Percentiles rank a stretch among this genome's conserved stretches.
Conservation (phyloP, 1,140 invertebrate species). For the Drosophila mojavensis region DNA sequence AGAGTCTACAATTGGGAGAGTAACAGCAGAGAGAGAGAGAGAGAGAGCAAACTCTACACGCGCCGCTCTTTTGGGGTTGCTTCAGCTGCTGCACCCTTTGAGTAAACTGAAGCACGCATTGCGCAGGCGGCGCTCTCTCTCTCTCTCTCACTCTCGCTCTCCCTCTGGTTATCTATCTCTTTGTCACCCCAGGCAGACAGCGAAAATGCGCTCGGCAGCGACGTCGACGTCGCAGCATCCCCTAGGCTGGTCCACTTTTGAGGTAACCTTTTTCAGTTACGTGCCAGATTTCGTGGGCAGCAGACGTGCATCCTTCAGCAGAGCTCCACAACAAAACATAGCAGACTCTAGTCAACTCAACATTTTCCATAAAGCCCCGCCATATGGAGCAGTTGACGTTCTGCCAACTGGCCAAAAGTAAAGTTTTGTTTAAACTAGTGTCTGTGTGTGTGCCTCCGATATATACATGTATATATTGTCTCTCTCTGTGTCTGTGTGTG, state of each 20-base stretch:
- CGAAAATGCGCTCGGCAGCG: slow-evolving; percentile 38
- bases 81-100: slow-evolving; percentile 64
- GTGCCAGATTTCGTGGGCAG: slow-evolving; percentile 62
- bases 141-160: slow-evolving; percentile 2
- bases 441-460: slow-evolving; percentile 5
- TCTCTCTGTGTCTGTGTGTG: slow-evolving; percentile 13
- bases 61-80: slow-evolving; percentile 36
- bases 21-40: background rate
- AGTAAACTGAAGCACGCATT: slow-evolving; percentile 17
- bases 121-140: slow-evolving; percentile 53
- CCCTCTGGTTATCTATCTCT: slow-evolving; percentile 6
- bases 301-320: slow-evolving; percentile 53
- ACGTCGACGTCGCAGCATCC: slow-evolving; percentile 62
- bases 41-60: slow-evolving; percentile 31
- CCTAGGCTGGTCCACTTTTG: slow-evolving; percentile 51
- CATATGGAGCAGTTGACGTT: slow-evolving; percentile 63
- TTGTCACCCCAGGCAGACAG: slow-evolving; percentile 35
- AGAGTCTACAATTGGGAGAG: slow-evolving; percentile 13
- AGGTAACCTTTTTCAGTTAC: slow-evolving; percentile 63
- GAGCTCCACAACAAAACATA: background rate
- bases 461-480: slow-evolving; percentile 8
- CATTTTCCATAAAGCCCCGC: slow-evolving; percentile 33
- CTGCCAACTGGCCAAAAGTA: slow-evolving; percentile 60
- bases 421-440: slow-evolving; percentile 38
- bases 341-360: slow-evolving; percentile 9